These are phyloP conservation scores for Tursiops truncatus DNA, from an alignment of 2,113 vertebrate genomes.

Conservation along the genomic window DNA sequence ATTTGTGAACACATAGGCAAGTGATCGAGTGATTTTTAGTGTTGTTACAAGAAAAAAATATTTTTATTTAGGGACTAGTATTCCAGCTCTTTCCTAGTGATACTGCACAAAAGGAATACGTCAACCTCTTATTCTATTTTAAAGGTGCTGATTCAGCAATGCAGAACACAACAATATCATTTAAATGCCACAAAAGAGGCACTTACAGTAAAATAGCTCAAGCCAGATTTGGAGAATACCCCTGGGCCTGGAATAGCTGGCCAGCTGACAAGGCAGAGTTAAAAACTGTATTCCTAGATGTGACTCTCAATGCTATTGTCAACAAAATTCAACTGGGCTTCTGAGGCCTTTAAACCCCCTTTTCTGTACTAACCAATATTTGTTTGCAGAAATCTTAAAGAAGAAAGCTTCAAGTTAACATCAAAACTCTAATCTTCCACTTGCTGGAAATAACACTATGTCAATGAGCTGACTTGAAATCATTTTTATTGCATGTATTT, in stretches of 20 bases:
- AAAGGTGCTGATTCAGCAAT: not conserved
- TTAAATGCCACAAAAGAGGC: constrained; percentile 16
- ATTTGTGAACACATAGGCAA: not conserved
- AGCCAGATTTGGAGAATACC: not conserved
- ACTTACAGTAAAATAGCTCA: constrained; percentile 14
- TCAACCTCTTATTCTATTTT: not conserved
- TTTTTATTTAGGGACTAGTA: not conserved
- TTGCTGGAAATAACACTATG: not conserved
- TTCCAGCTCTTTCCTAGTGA: not conserved
- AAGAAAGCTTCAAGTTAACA: not conserved
- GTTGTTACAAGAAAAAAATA: not conserved
- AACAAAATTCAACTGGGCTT: not conserved
- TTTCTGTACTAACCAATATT: not conserved
- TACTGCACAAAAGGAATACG: not conserved
- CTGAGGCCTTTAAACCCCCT: not conserved
- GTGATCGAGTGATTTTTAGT: not conserved
- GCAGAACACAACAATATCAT: not conserved
- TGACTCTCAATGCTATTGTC: not conserved
- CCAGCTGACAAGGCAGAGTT: not conserved
- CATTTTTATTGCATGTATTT: not conserved
- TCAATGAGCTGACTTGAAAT: not conserved
- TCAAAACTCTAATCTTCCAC: not conserved
- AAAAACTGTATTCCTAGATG: not conserved
- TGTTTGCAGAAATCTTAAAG: not conserved
- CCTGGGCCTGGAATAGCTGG: not conserved